These are phyloP conservation scores for Lasioglossum calceatum DNA, from an alignment of 2,888 invertebrate species.

Conservation along the genomic window DNA sequence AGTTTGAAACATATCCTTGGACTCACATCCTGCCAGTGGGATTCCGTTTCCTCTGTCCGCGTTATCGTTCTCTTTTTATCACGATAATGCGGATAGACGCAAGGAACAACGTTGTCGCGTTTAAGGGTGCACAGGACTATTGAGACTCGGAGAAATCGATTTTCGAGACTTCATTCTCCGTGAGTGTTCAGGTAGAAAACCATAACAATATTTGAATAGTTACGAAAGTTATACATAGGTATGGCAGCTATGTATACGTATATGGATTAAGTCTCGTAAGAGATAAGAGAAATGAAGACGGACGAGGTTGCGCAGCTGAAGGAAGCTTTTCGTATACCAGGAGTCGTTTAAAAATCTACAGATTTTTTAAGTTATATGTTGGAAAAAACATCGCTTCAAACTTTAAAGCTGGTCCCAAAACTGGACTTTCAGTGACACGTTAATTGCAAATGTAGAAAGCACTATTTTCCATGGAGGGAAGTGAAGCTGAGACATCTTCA, in stretches of 20 bases:
- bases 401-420: no score
- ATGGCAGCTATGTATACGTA: no score
- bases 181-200: neutral
- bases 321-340: neutral
- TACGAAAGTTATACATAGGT: neutral
- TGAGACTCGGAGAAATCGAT: neutral
- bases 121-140: neutral
- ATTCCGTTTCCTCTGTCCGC: conserved; percentile 28
- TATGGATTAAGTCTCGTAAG: neutral
- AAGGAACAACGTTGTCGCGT: conserved; percentile 5
- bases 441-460: no score
- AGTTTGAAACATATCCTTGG: conserved; percentile 61
- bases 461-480: neutral
- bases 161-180: neutral
- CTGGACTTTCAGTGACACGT: no score
- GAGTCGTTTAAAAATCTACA: neutral
- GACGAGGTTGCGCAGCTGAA: neutral
- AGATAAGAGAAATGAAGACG: neutral
- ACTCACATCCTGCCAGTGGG: conserved; percentile 51
- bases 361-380: no score
- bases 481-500: neutral
- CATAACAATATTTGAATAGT: neutral
- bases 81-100: neutral
- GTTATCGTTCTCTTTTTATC: conserved; percentile 17
- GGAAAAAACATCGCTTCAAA: neutral